Base-by-base conservation (phyloP, 2,113 vertebrate genomes). In the Crotalus tigris region DNA sequence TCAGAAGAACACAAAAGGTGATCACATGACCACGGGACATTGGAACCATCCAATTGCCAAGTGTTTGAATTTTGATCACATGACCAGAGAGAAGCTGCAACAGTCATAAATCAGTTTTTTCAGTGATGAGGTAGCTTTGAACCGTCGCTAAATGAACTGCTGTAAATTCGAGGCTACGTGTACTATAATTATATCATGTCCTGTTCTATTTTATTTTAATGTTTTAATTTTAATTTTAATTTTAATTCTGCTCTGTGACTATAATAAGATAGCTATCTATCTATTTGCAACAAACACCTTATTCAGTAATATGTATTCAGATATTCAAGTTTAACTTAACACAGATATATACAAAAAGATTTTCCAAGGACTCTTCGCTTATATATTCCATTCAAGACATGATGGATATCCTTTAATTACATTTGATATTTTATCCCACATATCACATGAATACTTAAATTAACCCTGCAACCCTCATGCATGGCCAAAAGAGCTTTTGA, bases 381-480 rank as follows among this genome's bases (percentile, higher is more conserved):
- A 19, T 89, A 93, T 94, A 94, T 93, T 96, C 89, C 90, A 51
- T 93, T 95, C 88, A 93, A 92, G 57, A 88, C 85, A 88, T 15
- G 94, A 91, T 0, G 88, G 92, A 51, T 51, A 75, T 94, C 17
- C 58, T 92, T 96, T 96, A 96, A 97, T 97, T 96, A 91, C 91
- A 92, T 90, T 88, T 97, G 97, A 97, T 94, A 95, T 96, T 96
- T 94, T 96, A 95, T 96, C 96, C 94, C 85, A 91, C 94, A 92
- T 95, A 96, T 95, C 92, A 26, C 94, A 95, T 95, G 90, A 94
- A 95, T 96, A 92, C 92, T 91, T 95, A 95, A 96, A 97, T 95
- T 95, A 97, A 95, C 91, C 61, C 39, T 24, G 3, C 39, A 75
- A 49, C 9, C 46, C 21, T 26, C 54, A n/a, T 93, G 94, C 94